These are phyloP conservation scores for Henricia sp. DNA, from an alignment of 53 echinoderm and acorn worm species.

Conservation along the genomic window DNA sequence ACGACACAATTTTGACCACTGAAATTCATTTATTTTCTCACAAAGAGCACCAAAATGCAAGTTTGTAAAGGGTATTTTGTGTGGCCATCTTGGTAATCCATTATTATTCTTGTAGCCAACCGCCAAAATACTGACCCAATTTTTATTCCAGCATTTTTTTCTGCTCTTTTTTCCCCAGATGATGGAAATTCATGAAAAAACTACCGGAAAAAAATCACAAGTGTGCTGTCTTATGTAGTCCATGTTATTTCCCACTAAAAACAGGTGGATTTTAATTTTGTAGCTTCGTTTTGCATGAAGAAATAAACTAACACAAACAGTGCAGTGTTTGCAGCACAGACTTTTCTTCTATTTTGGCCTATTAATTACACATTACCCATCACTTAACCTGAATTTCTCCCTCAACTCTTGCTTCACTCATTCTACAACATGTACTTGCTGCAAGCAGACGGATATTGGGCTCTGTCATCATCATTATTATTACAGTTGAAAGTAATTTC, in stretches of 20 bases:
- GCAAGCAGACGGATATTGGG: no score
- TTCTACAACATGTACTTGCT: no score
- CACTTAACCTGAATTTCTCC: not conserved
- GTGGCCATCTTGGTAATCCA: not conserved
- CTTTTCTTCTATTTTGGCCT: not conserved
- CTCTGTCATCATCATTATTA: no score
- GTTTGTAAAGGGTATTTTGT: not conserved
- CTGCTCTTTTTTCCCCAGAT: conserved; percentile 43
- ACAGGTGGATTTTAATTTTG: conserved; percentile 20
- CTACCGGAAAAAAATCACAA: conserved; percentile 64
- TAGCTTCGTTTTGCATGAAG: not conserved
- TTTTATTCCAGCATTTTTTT: not conserved
- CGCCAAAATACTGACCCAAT: no score
- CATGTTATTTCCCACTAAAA: conserved; percentile 35
- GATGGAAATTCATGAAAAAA: conserved; percentile 60
- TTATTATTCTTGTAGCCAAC: not conserved
- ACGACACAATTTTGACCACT: not conserved
- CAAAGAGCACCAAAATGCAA: not conserved
- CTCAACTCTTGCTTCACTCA: no score
- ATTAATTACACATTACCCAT: not conserved
- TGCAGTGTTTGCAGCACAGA: not conserved
- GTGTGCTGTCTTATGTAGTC: conserved; percentile 61
- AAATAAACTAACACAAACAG: not conserved
- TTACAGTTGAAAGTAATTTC: no score
- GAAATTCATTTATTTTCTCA: not conserved